A percentile compares a stretch with the other conserved stretches of the same genome.
Evolutionary conservation across 2,888 invertebrate genomes (phyloP).

Genomic region (Lucinisca nassula): DNA sequence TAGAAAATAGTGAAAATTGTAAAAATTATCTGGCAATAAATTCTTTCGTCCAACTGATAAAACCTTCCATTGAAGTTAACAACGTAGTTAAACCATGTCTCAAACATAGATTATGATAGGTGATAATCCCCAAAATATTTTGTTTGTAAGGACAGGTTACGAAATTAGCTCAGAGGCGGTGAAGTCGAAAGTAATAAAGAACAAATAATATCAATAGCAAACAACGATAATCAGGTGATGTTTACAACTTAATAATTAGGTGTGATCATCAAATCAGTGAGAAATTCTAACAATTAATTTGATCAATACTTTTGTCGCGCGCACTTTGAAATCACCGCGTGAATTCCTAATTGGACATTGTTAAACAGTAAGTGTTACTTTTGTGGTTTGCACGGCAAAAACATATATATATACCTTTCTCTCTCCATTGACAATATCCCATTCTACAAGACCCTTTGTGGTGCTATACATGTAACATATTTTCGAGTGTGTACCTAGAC

Average conservation of each 20-base stretch:
- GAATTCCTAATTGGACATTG: neutral
- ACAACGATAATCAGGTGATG: neutral
- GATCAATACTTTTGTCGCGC: constrained; percentile 26
- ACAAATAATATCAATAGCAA: neutral
- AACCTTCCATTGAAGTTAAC: too few species aligned
- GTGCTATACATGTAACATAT: too few species aligned
- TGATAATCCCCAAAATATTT: neutral
- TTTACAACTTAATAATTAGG: neutral
- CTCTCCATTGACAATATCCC: too few species aligned
- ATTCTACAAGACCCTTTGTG: too few species aligned
- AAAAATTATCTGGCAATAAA: too few species aligned
- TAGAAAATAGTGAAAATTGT: too few species aligned
- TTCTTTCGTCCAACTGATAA: too few species aligned
- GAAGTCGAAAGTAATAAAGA: neutral
- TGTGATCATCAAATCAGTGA: constrained; percentile 13
- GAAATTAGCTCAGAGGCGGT: neutral
- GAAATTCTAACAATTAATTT: constrained; percentile 25
- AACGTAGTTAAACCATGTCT: too few species aligned
- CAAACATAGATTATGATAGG: neutral
- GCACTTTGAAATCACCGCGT: constrained; percentile 17
- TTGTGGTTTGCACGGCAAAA: too few species aligned
- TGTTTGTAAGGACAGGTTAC: neutral
- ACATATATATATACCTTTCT: too few species aligned
- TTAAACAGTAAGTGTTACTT: constrained; percentile 12
- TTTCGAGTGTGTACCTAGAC: too few species aligned